Evolutionary conservation across 2,888 invertebrate genomes (phyloP).

Genomic region (Drosophila siamana): DNA sequence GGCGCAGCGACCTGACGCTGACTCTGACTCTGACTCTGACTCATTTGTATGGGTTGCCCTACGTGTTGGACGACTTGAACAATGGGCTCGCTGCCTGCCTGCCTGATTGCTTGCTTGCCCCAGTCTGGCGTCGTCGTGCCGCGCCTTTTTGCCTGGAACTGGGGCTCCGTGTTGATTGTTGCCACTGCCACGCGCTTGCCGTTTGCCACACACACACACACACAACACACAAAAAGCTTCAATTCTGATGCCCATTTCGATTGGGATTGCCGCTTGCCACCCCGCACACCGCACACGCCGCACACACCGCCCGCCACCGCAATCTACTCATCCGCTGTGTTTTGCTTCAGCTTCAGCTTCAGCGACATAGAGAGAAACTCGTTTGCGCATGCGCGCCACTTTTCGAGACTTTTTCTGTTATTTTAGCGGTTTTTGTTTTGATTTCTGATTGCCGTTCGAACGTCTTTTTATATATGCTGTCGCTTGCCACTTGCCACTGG

Average conservation of each 20-base stretch:
- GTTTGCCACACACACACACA: constrained; percentile 42
- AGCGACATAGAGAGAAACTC: constrained; percentile 43
- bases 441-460: constrained; percentile 80
- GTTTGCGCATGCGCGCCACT: constrained; percentile 77
- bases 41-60: constrained; percentile 64
- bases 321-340: neutral
- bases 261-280: constrained; percentile 20
- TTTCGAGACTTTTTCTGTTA: constrained; percentile 72
- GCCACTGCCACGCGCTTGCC: constrained; percentile 58
- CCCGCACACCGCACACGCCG: neutral
- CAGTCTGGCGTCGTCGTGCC: neutral
- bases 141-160: neutral
- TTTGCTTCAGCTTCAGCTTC: neutral
- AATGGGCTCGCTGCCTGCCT: constrained; percentile 15
- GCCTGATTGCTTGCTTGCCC: too few relatives aligned
- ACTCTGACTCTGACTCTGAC: constrained; percentile 58
- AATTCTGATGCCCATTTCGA: constrained; percentile 45
- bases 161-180: constrained; percentile 19
- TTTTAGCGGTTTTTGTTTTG: constrained; percentile 81
- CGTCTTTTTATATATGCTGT: constrained; percentile 39
- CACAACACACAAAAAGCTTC: constrained; percentile 37
- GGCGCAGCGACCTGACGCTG: constrained; percentile 46
- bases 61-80: constrained; percentile 22
- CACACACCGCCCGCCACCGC: neutral
- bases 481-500: constrained; percentile 34